phyloP scores from a whole-genome alignment of 1,140 invertebrate genomes.

The Lordiphosa clarofinis region DNA sequence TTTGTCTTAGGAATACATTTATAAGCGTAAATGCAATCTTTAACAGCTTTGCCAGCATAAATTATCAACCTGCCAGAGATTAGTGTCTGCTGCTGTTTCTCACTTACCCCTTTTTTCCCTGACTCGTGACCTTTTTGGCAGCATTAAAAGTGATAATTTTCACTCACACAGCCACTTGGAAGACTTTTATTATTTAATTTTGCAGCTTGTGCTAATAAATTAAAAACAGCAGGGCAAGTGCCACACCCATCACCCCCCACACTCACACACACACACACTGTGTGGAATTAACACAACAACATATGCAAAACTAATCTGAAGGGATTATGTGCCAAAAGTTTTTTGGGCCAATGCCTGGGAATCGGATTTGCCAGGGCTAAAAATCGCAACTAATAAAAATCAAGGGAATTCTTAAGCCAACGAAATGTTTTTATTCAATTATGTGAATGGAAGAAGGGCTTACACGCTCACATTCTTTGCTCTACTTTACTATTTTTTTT shows the following conservation, averaged over 20 bases:
- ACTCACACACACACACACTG: not conserved
- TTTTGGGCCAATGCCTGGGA: constrained; percentile 35
- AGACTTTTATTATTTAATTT: constrained; percentile 76
- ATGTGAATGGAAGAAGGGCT: constrained; percentile 10
- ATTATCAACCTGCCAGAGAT: constrained; percentile 46
- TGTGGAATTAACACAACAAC: constrained; percentile 41
- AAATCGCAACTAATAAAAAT: constrained; percentile 71
- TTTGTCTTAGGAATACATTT: constrained; percentile 44
- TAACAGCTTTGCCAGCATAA: constrained; percentile 67
- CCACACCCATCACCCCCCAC: constrained; percentile 21
- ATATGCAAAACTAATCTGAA: constrained; percentile 55
- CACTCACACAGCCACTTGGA: constrained; percentile 53
- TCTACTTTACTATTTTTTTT: constrained; percentile 6
- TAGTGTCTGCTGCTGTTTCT: constrained; percentile 8
- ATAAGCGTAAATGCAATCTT: constrained; percentile 63
- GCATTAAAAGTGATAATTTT: constrained; percentile 75
- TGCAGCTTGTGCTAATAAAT: constrained; percentile 62
- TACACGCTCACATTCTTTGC: constrained; percentile 9
- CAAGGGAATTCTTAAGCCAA: constrained; percentile 54
- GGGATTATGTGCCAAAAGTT: constrained; percentile 62
- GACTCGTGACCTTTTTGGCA: constrained; percentile 72
- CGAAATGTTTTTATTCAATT: constrained; percentile 74
- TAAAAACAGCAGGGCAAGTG: constrained; percentile 47
- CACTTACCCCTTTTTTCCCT: constrained; percentile 42
- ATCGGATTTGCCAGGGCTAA: constrained; percentile 60